Conservation (phyloP, 2,888 invertebrate genomes). For the Machimus rusticus region DNA sequence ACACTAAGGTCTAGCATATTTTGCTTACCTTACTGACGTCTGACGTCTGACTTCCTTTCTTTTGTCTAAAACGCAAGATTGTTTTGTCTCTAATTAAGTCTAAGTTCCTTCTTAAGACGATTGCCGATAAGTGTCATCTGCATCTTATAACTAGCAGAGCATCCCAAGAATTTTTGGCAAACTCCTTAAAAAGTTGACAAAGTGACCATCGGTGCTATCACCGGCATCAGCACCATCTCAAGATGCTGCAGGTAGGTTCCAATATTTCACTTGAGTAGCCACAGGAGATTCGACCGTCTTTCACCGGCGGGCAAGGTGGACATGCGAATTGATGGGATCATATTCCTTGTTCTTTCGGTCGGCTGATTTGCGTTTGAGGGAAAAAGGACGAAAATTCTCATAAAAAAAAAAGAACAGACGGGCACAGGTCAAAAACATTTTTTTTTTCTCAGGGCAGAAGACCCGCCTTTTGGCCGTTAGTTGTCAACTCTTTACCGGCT, state of each 20-base stretch:
- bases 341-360: constrained; percentile 1
- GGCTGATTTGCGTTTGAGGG: constrained; percentile 20
- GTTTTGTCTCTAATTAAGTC: neutral
- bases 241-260: constrained; percentile 5
- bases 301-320: neutral
- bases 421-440: constrained; percentile 20
- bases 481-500: constrained; percentile 23
- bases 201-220: neutral
- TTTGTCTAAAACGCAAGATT: neutral
- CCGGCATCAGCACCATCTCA: neutral
- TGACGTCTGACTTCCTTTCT: neutral
- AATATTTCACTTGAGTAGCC: constrained; percentile 35
- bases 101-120: neutral
- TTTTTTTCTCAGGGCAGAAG: neutral
- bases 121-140: neutral
- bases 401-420: neutral
- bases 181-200: neutral
- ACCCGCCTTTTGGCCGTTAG: constrained; percentile 30
- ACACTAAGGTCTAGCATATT: neutral
- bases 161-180: neutral
- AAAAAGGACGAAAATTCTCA: neutral
- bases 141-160: neutral
- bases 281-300: constrained; percentile 1
- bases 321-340: neutral
- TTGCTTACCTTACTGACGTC: neutral